Percentiles rank a stretch among this genome's conserved stretches.
These are phyloP conservation scores for Etheostoma perlongum DNA, from an alignment of 2,797 vertebrate species.

Conservation along the genomic window DNA sequence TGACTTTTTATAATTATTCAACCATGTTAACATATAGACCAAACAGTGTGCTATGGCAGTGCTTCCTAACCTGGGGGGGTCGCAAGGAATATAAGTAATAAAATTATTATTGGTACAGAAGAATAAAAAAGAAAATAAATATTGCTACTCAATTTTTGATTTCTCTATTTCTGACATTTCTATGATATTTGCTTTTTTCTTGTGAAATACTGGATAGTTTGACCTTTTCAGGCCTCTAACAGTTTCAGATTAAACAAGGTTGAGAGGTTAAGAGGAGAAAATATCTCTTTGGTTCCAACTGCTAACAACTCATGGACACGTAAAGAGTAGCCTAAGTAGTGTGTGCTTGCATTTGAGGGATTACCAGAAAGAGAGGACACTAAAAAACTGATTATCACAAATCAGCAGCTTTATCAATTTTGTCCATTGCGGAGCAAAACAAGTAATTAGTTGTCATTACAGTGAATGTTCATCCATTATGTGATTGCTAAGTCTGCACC, in stretches of 20 bases:
- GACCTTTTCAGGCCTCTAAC: neutral
- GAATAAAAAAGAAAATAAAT: neutral
- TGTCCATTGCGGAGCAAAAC: neutral
- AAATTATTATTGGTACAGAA: neutral
- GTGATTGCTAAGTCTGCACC: neutral
- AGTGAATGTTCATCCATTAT: neutral
- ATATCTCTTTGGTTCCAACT: too few relatives aligned
- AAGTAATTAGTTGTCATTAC: neutral
- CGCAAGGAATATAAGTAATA: neutral
- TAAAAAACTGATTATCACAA: neutral
- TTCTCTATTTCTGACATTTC: neutral
- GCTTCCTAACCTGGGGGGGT: neutral
- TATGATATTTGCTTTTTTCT: neutral
- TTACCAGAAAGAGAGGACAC: neutral
- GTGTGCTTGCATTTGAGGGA: neutral
- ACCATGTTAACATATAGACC: neutral
- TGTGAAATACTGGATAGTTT: neutral
- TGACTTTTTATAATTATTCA: neutral
- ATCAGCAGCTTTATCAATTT: neutral
- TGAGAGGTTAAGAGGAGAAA: neutral
- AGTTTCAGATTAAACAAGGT: neutral
- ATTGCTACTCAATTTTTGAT: neutral
- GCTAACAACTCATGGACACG: too few relatives aligned
- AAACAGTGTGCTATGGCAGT: neutral
- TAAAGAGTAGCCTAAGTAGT: neutral